A percentile compares a stretch with the other conserved stretches of the same genome.
Conservation (phyloP, 2,797 vertebrate species). For the Garrulus glandarius region DNA sequence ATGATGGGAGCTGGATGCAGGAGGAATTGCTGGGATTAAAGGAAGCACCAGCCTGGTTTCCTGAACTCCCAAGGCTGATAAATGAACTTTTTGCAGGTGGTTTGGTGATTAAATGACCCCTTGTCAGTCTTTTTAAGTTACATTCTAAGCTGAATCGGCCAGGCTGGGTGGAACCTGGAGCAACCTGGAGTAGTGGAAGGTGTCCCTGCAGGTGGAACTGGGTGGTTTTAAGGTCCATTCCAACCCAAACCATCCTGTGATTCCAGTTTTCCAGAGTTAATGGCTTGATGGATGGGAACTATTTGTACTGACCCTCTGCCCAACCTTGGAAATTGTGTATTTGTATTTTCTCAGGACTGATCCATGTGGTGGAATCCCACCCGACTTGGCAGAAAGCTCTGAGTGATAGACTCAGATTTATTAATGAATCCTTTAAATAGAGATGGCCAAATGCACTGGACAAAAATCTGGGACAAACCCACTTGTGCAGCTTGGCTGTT, state of each 20-base stretch:
- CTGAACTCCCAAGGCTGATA: background rate
- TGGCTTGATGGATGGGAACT: background rate
- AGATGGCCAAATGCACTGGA: background rate
- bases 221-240: background rate
- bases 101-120: background rate
- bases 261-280: background rate
- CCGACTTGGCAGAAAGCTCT: background rate
- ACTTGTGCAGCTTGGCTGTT: background rate
- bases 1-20: background rate
- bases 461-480: background rate
- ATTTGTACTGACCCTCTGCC: background rate
- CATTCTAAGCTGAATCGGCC: background rate
- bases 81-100: background rate
- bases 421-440: background rate
- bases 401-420: background rate
- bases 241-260: background rate
- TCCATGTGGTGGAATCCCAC: background rate
- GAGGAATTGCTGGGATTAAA: background rate
- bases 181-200: background rate
- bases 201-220: background rate
- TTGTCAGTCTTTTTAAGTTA: rapidly evolving
- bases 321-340: background rate
- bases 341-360: background rate
- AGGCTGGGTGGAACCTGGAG: background rate
- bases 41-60: background rate